phyloP scores from a whole-genome alignment of 2,113 vertebrate species.

The Speoplatyrhinus poulsoni region DNA sequence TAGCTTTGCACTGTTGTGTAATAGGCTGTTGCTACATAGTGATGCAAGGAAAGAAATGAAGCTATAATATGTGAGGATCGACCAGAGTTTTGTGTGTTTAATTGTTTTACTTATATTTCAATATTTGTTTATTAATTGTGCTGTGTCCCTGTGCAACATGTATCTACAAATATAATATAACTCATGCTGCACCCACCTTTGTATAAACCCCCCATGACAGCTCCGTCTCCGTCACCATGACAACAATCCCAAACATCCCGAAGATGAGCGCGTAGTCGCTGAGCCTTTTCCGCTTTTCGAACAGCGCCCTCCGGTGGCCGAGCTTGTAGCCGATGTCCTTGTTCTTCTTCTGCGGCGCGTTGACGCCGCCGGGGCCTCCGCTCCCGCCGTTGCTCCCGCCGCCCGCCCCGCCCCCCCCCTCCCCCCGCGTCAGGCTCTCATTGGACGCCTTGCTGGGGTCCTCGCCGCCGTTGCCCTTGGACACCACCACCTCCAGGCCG shows the following conservation, averaged over 20 bases:
- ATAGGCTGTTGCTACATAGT: too few relatives aligned
- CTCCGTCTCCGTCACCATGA: conserved; percentile 94
- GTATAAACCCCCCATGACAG: conserved; percentile 92
- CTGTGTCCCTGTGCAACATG: too few relatives aligned
- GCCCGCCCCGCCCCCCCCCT: conserved; percentile 45
- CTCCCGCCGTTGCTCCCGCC: background rate
- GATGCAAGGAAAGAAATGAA: too few relatives aligned
- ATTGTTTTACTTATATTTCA: too few relatives aligned
- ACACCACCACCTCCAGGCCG: conserved; percentile 85
- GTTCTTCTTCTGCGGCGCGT: conserved; percentile 72
- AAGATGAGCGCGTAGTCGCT: conserved; percentile 94
- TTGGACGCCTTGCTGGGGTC: conserved; percentile 75
- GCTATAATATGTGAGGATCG: too few relatives aligned
- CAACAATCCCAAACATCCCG: conserved; percentile 93
- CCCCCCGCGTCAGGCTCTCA: conserved; percentile 66
- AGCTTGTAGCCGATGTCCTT: conserved; percentile 86
- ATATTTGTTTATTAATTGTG: too few relatives aligned
- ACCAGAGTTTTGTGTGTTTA: too few relatives aligned
- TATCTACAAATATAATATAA: conserved; percentile 8
- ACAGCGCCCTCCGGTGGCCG: conserved; percentile 87
- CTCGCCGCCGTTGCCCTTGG: conserved; percentile 75
- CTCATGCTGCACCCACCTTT: conserved; percentile 62
- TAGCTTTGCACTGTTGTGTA: too few relatives aligned
- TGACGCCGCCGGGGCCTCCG: background rate
- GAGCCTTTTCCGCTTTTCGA: conserved; percentile 90